phyloP scores from a whole-genome alignment of 2,888 invertebrate species.

The Nomada lathburiana region DNA sequence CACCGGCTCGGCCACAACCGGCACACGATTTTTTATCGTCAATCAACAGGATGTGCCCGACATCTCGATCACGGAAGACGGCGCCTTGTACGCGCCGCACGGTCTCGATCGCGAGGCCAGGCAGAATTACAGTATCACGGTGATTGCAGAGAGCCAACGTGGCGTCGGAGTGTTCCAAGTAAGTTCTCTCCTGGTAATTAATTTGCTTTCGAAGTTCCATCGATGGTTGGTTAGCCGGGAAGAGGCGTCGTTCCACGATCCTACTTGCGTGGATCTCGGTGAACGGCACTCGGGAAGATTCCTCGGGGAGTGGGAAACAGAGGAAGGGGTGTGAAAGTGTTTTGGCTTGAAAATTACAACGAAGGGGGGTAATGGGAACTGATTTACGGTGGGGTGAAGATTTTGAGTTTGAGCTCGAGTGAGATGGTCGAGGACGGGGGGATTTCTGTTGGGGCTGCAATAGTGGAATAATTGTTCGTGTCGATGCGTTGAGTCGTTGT shows the following conservation, averaged over 20 bases:
- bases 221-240: not conserved
- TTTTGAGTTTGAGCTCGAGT: too few species aligned
- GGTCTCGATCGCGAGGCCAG: constrained; percentile 92
- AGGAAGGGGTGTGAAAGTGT: too few species aligned
- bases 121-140: constrained; percentile 90
- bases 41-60: constrained; percentile 93
- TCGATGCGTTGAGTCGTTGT: too few species aligned
- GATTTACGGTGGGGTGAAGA: too few species aligned
- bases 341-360: too few species aligned
- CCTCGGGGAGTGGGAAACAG: too few species aligned
- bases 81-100: constrained; percentile 91
- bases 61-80: constrained; percentile 91
- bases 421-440: too few species aligned
- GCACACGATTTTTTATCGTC: constrained; percentile 91
- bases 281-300: constrained; percentile 6
- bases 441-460: too few species aligned
- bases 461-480: too few species aligned
- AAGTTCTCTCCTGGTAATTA: constrained; percentile 55
- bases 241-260: not conserved
- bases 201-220: not conserved
- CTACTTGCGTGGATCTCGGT: constrained; percentile 26
- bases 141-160: constrained; percentile 91
- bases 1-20: constrained; percentile 80
- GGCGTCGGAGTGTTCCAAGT: constrained; percentile 91
- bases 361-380: too few species aligned